phyloP scores from a whole-genome alignment of 2,888 invertebrate genomes.

The Syrista parreyssii region DNA sequence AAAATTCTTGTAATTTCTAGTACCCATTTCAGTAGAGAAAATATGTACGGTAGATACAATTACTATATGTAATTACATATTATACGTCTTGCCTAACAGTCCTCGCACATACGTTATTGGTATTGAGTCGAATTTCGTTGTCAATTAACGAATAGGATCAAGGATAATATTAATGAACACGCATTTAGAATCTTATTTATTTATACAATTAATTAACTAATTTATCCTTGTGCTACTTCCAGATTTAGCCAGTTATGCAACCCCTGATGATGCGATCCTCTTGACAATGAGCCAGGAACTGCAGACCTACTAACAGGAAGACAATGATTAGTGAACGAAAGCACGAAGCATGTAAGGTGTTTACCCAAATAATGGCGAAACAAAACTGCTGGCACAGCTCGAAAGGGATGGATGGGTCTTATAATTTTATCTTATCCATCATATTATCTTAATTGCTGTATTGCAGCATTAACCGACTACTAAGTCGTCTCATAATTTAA shows the following conservation, averaged over 20 bases:
- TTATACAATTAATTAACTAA: not conserved
- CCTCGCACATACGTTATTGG: not conserved
- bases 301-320: conserved; percentile 53
- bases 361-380: not conserved
- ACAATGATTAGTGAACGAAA: not conserved
- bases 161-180: not conserved
- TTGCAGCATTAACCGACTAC: not conserved
- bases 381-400: not conserved
- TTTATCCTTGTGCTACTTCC: conserved; percentile 40
- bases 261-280: conserved; percentile 76
- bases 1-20: not conserved
- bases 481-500: not conserved
- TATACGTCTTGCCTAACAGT: not conserved
- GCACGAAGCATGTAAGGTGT: not conserved
- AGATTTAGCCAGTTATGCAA: conserved; percentile 71
- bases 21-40: not conserved
- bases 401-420: not conserved
- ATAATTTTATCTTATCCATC: not conserved
- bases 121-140: not conserved
- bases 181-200: not conserved
- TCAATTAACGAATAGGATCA: not conserved
- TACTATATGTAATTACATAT: not conserved
- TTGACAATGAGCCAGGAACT: conserved; percentile 68
- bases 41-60: not conserved
- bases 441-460: not conserved